Conservation (phyloP, 2,888 invertebrate species). For the Entomobrya multifasciata region DNA sequence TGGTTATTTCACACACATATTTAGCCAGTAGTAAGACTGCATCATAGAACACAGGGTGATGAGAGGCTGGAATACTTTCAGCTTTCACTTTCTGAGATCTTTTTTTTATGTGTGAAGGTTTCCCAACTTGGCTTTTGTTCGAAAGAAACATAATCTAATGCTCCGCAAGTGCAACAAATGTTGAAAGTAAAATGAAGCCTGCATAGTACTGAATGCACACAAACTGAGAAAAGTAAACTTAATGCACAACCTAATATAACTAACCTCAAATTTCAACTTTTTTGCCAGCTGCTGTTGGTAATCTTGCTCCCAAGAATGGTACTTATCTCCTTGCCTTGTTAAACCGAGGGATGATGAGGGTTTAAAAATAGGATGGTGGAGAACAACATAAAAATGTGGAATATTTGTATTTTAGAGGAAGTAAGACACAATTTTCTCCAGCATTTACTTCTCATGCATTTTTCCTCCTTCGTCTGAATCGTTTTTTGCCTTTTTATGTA, state of each 20-base stretch:
- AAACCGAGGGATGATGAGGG: slow-evolving; percentile 44
- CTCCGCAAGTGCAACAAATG: background rate
- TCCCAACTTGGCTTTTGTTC: background rate
- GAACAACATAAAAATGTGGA: slow-evolving; percentile 63
- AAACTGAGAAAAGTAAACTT: slow-evolving; percentile 12
- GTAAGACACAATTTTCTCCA: slow-evolving; percentile 63
- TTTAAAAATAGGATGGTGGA: slow-evolving; percentile 57
- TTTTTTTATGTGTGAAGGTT: background rate
- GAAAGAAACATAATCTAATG: slow-evolving; percentile 35
- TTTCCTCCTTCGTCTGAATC: background rate
- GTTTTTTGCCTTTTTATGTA: background rate
- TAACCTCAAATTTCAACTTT: slow-evolving; percentile 66
- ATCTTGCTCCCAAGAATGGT: background rate
- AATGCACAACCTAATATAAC: slow-evolving; percentile 32
- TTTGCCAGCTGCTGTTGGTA: slow-evolving; percentile 16
- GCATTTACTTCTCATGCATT: slow-evolving; percentile 37
- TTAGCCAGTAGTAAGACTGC: slow-evolving; percentile 18
- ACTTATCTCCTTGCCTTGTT: background rate
- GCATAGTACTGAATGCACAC: background rate
- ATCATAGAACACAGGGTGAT: slow-evolving; percentile 15
- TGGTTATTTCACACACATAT: slow-evolving; percentile 61
- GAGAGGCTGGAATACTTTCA: background rate
- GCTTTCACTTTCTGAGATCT: background rate
- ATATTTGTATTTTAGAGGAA: slow-evolving; percentile 54
- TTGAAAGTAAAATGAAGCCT: background rate